These are phyloP conservation scores for Leuctra nigra DNA, from an alignment of 2,888 invertebrate species.

Conservation along the genomic window DNA sequence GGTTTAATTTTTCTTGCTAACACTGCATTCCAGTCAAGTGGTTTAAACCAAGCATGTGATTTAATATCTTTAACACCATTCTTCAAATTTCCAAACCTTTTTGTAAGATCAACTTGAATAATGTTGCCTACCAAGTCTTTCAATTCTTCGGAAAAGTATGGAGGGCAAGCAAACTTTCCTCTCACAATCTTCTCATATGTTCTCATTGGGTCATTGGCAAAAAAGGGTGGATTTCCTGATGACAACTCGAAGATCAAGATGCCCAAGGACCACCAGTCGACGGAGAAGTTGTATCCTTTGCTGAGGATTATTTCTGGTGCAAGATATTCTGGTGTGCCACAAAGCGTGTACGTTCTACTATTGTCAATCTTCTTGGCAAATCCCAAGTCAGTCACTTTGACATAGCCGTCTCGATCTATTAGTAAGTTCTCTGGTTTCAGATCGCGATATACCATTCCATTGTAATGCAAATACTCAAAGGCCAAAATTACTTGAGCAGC, in stretches of 20 bases:
- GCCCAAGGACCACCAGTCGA: slow-evolving; percentile 25
- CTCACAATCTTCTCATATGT: slow-evolving; percentile 17
- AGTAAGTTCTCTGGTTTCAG: slow-evolving; percentile 27
- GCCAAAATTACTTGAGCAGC: slow-evolving; percentile 25
- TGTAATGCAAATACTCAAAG: slow-evolving; percentile 26
- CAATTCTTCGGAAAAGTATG: slow-evolving; percentile 14
- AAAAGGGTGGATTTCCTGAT: slow-evolving; percentile 20
- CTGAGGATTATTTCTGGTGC: slow-evolving; percentile 25
- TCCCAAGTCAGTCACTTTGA: slow-evolving; percentile 26
- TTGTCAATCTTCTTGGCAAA: slow-evolving; percentile 23
- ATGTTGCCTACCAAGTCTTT: slow-evolving; percentile 17
- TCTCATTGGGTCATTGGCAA: slow-evolving; percentile 5
- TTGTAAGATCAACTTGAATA: slow-evolving; percentile 18
- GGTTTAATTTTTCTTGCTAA: slow-evolving; percentile 13
- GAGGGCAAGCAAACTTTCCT: slow-evolving; percentile 10
- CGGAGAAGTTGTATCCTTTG: slow-evolving; percentile 19
- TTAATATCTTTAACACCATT: slow-evolving; percentile 21
- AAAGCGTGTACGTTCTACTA: slow-evolving; percentile 20
- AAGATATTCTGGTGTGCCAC: slow-evolving; percentile 24
- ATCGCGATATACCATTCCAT: slow-evolving; percentile 25
- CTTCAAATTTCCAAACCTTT: slow-evolving; percentile 19
- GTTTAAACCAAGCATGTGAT: slow-evolving; percentile 21
- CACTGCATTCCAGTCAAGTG: slow-evolving; percentile 17
- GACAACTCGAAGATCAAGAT: slow-evolving; percentile 19
- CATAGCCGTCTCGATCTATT: slow-evolving; percentile 24